Conservation (phyloP, 2,888 invertebrate genomes). For the Drosophila paracracens region DNA sequence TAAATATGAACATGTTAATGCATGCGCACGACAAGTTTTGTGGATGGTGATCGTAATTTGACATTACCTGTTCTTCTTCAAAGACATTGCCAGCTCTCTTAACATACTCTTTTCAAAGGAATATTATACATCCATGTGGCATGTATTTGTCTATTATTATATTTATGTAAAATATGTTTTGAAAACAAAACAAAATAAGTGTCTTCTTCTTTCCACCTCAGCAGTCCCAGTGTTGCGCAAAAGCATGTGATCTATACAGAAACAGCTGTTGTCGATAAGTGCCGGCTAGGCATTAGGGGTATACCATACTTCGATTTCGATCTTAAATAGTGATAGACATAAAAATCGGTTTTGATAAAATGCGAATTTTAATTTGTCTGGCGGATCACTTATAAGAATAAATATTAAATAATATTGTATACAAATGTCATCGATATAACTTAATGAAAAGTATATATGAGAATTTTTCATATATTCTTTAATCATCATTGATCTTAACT, state of each 20-base stretch:
- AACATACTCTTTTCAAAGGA: conserved; percentile 29
- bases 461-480: neutral
- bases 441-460: neutral
- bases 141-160: neutral
- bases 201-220: conserved; percentile 19
- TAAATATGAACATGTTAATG: neutral
- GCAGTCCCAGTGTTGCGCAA: conserved; percentile 18
- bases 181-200: conserved; percentile 17
- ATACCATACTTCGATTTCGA: neutral
- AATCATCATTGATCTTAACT: neutral
- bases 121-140: conserved; percentile 1
- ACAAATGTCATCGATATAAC: neutral
- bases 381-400: neutral
- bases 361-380: neutral
- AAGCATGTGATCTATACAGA: conserved; percentile 7
- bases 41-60: neutral
- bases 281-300: neutral
- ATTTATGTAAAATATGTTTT: neutral
- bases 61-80: conserved; percentile 62
- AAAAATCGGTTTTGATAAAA: neutral
- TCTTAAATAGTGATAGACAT: neutral
- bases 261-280: conserved; percentile 32
- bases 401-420: neutral
- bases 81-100: conserved; percentile 58
- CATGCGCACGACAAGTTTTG: neutral